Conservation (phyloP, 2,113 vertebrate genomes). For the Oceanites oceanicus region DNA sequence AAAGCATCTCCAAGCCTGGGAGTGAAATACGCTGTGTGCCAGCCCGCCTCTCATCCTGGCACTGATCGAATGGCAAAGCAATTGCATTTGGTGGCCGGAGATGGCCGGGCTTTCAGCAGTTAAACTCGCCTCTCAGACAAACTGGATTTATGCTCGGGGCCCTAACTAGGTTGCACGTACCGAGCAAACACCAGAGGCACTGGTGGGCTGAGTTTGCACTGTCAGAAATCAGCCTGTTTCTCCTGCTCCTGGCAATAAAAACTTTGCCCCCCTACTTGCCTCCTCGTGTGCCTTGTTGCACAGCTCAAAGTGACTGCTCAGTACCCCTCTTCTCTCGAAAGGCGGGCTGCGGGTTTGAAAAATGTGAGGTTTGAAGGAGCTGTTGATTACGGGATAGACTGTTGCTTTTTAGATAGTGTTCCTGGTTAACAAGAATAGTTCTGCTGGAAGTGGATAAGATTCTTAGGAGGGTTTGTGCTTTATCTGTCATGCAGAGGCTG, state of each 20-base stretch:
- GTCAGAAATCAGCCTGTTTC: not conserved
- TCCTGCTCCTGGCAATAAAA: not conserved
- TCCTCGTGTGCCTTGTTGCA: not conserved
- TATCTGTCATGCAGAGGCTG: not conserved
- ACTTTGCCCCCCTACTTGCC: not conserved
- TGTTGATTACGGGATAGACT: not conserved
- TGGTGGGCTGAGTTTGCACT: not conserved
- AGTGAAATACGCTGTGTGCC: not conserved
- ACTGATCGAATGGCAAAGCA: rapidly evolving
- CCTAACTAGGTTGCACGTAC: not conserved
- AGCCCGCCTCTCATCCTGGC: not conserved
- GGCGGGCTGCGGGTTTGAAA: not conserved
- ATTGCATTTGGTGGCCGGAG: not conserved
- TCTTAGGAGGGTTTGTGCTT: not conserved
- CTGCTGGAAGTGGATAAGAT: conserved; percentile 51
- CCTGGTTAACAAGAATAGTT: not conserved
- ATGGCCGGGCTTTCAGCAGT: not conserved
- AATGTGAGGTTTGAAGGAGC: not conserved
- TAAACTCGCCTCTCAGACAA: not conserved
- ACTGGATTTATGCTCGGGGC: too few relatives aligned
- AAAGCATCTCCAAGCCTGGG: not conserved
- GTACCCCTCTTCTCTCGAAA: rapidly evolving
- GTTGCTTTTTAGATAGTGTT: conserved; percentile 23
- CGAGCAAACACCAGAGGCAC: not conserved
- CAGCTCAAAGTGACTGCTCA: not conserved